These are phyloP conservation scores for Ricordea florida DNA, from an alignment of 92 coral and sea anemone species.

Conservation along the genomic window DNA sequence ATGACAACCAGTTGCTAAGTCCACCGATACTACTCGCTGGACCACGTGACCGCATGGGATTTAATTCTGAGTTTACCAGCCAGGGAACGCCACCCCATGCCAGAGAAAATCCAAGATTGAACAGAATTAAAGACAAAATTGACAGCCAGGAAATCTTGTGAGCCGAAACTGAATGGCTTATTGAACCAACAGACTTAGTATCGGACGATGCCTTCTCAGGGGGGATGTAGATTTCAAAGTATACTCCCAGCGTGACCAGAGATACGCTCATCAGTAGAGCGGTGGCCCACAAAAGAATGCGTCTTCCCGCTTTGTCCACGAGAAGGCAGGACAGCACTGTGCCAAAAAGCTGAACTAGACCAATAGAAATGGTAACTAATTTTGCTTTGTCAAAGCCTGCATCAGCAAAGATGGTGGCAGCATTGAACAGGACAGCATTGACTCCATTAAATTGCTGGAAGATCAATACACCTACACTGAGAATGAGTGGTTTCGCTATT, in stretches of 20 bases:
- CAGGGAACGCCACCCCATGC: constrained; percentile 92
- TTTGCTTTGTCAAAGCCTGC: constrained; percentile 79
- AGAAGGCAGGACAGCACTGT: constrained; percentile 19
- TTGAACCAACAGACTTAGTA: no score
- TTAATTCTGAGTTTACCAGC: constrained; percentile 76
- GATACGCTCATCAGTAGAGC: neutral
- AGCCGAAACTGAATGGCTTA: constrained; percentile 55
- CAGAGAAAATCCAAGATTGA: constrained; percentile 49
- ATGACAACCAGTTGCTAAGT: constrained; percentile 53
- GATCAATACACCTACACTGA: constrained; percentile 65
- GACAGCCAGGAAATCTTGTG: constrained; percentile 63
- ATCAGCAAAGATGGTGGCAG: constrained; percentile 59
- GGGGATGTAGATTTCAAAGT: neutral
- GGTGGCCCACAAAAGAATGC: neutral
- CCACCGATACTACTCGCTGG: constrained; percentile 70
- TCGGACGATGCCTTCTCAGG: neutral
- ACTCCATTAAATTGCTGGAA: constrained; percentile 90
- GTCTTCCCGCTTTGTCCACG: neutral
- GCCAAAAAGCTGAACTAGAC: constrained; percentile 66
- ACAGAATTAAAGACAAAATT: constrained; percentile 48
- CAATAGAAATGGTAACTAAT: constrained; percentile 69
- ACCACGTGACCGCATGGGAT: constrained; percentile 78
- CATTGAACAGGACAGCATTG: constrained; percentile 78
- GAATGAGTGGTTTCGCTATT: constrained; percentile 69
- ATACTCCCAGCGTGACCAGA: neutral